Evolutionary conservation across 2,888 invertebrate species (phyloP).

Genomic region (Drosophila testacea): DNA sequence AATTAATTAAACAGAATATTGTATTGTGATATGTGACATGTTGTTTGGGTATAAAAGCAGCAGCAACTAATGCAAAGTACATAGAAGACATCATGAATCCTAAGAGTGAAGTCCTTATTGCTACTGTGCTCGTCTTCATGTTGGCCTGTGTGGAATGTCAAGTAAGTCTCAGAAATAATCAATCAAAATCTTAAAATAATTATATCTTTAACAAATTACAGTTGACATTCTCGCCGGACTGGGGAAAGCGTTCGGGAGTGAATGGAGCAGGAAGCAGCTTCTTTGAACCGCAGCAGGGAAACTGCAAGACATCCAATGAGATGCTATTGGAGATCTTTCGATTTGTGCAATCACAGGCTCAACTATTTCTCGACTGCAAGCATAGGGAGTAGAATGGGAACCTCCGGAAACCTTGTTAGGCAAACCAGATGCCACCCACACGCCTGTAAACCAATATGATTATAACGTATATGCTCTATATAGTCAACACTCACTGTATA

Average conservation of each 20-base stretch:
- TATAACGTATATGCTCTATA: constrained; percentile 23
- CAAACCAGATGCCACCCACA: neutral
- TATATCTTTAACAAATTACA: constrained; percentile 26
- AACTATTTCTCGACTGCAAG: constrained; percentile 82
- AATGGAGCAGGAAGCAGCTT: constrained; percentile 53
- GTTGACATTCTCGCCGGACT: constrained; percentile 83
- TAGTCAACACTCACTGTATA: constrained; percentile 38
- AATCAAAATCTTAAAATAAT: neutral
- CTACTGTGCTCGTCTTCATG: constrained; percentile 64
- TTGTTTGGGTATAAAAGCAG: constrained; percentile 52
- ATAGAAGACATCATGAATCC: constrained; percentile 72
- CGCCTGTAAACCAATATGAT: constrained; percentile 2
- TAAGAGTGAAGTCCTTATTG: constrained; percentile 72
- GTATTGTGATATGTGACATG: neutral
- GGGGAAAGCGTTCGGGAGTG: constrained; percentile 81
- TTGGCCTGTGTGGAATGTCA: constrained; percentile 76
- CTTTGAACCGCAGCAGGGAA: constrained; percentile 76
- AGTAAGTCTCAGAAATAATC: constrained; percentile 43
- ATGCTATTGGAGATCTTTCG: constrained; percentile 84
- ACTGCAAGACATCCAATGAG: constrained; percentile 83
- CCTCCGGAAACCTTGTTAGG: neutral
- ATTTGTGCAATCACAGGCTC: constrained; percentile 82
- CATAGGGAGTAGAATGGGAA: constrained; percentile 73
- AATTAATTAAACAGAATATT: constrained; percentile 50
- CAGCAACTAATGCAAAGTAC: neutral